Evolutionary conservation across 2,888 invertebrate genomes (phyloP).

Genomic region (Agrilus cyanescens): DNA sequence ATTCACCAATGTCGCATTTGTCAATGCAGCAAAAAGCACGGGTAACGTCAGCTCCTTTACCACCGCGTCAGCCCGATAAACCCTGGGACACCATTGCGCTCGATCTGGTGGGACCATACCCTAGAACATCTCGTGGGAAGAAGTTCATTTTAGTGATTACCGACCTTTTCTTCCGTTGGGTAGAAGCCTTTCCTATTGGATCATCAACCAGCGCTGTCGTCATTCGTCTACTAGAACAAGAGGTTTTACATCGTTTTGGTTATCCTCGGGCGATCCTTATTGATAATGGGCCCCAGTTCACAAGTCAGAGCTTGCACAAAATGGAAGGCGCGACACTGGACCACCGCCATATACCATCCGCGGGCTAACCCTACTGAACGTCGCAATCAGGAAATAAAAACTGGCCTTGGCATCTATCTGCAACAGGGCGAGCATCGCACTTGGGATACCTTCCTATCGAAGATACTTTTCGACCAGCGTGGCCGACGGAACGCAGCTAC

Average conservation of each 20-base stretch:
- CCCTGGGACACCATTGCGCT: slow-evolving; percentile 9
- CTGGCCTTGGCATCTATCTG: background rate
- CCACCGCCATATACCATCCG: background rate
- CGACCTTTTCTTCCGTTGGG: slow-evolving; percentile 17
- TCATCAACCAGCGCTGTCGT: slow-evolving; percentile 3
- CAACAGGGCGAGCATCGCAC: background rate
- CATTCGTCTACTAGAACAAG: slow-evolving; percentile 5
- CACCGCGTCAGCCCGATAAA: slow-evolving; percentile 4
- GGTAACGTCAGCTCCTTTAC: slow-evolving; percentile 2
- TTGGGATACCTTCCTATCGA: background rate
- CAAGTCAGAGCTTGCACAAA: slow-evolving; percentile 3
- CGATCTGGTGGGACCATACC: slow-evolving; percentile 11
- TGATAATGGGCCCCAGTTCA: slow-evolving; percentile 10
- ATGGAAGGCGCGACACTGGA: background rate
- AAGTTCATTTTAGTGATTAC: slow-evolving; percentile 14
- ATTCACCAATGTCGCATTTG: slow-evolving; percentile 10
- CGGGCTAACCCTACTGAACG: background rate
- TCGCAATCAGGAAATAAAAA: background rate
- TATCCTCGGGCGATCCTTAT: slow-evolving; percentile 7
- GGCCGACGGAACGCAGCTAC: background rate
- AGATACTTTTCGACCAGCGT: too few relatives aligned
- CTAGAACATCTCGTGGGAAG: slow-evolving; percentile 5
- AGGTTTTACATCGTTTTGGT: slow-evolving; percentile 10
- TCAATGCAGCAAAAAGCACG: background rate
- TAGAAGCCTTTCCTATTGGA: slow-evolving; percentile 14